Conservation (phyloP, 2,888 invertebrate genomes). For the Metopia argyrocephala region DNA sequence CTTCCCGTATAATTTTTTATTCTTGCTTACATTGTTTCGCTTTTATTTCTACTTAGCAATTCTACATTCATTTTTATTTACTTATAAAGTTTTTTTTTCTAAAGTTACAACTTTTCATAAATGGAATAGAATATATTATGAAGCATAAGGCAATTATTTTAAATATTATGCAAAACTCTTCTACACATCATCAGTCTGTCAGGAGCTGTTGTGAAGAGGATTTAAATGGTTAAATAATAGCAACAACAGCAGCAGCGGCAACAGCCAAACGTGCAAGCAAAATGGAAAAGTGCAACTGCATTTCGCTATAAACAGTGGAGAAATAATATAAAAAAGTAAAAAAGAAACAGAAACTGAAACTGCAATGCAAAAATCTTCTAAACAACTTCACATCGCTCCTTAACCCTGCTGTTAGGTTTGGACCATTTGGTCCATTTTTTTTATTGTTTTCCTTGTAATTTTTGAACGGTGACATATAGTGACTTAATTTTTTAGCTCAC, state of each 20-base stretch:
- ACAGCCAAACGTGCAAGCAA: background rate
- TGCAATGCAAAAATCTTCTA: constrained; percentile 3
- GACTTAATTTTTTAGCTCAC: too few species aligned
- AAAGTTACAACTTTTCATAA: constrained; percentile 1
- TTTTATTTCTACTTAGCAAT: background rate
- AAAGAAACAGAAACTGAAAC: background rate
- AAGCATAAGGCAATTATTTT: constrained; percentile 26
- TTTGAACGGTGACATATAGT: too few species aligned
- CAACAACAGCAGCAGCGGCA: background rate
- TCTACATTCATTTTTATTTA: background rate
- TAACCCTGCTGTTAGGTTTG: too few species aligned
- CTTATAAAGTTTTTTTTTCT: background rate
- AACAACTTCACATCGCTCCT: constrained; percentile 2
- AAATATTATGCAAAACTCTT: constrained; percentile 16
- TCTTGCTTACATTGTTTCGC: background rate
- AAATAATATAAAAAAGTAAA: background rate
- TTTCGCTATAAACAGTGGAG: constrained; percentile 22
- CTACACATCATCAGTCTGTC: constrained; percentile 20
- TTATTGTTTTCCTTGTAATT: too few species aligned
- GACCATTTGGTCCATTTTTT: too few species aligned
- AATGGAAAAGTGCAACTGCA: constrained; percentile 51
- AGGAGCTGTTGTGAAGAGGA: constrained; percentile 32
- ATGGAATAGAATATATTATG: background rate
- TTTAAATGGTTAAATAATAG: constrained; percentile 45
- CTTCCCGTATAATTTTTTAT: too few species aligned